Conservation (phyloP, 2,113 vertebrate genomes). For the Lagenorhynchus albirostris region DNA sequence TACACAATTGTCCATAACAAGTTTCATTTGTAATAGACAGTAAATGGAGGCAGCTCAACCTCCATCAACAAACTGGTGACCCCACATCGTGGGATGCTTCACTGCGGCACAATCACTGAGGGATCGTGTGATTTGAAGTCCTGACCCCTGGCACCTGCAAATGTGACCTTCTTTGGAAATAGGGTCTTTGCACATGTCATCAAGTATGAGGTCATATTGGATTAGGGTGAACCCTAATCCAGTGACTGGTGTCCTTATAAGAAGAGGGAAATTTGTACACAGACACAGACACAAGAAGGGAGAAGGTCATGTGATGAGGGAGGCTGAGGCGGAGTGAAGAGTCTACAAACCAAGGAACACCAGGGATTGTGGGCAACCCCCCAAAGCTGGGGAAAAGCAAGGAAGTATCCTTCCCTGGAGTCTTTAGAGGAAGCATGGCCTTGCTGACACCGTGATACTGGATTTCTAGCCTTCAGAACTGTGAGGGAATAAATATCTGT, state of each 20-base stretch:
- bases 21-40: not conserved
- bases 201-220: not conserved
- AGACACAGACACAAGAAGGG: not conserved
- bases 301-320: fast-evolving
- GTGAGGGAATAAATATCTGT: not conserved
- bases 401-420: not conserved
- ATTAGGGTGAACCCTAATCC: not conserved
- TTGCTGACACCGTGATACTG: fast-evolving
- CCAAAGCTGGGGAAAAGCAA: not conserved
- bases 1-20: not conserved
- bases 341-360: not conserved
- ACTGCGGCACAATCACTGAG: too few species aligned
- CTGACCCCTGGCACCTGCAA: not conserved
- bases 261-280: not conserved
- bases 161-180: not conserved
- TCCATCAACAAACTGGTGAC: fast-evolving
- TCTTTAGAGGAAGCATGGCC: not conserved
- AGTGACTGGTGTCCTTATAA: not conserved
- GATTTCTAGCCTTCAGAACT: not conserved
- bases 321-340: fast-evolving
- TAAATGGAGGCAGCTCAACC: not conserved
- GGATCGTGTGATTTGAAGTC: too few species aligned
- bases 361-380: too few species aligned
- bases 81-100: fast-evolving
- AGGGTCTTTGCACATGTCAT: not conserved